These are phyloP conservation scores for Phocoena phocoena DNA, from an alignment of 2,113 vertebrate species.

Conservation along the genomic window DNA sequence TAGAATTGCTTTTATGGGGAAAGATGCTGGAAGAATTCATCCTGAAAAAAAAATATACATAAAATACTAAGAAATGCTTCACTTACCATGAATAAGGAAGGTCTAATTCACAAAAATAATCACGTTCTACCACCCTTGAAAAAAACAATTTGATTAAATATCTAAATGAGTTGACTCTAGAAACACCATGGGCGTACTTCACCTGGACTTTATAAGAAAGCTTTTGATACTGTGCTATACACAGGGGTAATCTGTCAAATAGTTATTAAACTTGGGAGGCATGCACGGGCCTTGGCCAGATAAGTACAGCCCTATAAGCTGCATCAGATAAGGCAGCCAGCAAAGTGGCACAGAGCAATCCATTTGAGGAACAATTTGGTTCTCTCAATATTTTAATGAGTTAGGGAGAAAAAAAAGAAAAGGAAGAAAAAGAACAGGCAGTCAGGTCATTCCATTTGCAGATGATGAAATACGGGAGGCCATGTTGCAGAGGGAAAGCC, in stretches of 20 bases:
- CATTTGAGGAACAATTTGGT: neutral
- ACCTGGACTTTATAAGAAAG: slow-evolving; percentile 70
- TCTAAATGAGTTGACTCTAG: slow-evolving; percentile 55
- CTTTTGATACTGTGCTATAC: slow-evolving; percentile 57
- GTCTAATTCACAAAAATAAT: slow-evolving; percentile 50
- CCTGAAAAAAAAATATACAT: neutral
- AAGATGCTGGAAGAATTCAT: slow-evolving; percentile 24
- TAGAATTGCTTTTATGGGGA: neutral
- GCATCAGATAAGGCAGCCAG: neutral
- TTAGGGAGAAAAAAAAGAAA: neutral
- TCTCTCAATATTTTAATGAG: neutral
- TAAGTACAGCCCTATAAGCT: slow-evolving; percentile 2
- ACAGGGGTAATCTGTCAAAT: slow-evolving; percentile 63
- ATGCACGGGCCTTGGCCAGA: slow-evolving; percentile 22
- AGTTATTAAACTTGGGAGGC: slow-evolving; percentile 65
- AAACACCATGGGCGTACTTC: slow-evolving; percentile 72
- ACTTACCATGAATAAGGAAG: slow-evolving; percentile 57
- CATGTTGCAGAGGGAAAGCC: neutral
- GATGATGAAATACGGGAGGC: neutral
- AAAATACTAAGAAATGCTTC: neutral
- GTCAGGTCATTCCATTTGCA: neutral
- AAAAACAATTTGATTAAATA: slow-evolving; percentile 68
- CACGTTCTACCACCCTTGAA: slow-evolving; percentile 53
- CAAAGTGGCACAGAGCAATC: neutral
- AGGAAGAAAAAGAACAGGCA: neutral